Conservation (phyloP, 2,113 vertebrate genomes). For the Anser brachyrhynchus region DNA sequence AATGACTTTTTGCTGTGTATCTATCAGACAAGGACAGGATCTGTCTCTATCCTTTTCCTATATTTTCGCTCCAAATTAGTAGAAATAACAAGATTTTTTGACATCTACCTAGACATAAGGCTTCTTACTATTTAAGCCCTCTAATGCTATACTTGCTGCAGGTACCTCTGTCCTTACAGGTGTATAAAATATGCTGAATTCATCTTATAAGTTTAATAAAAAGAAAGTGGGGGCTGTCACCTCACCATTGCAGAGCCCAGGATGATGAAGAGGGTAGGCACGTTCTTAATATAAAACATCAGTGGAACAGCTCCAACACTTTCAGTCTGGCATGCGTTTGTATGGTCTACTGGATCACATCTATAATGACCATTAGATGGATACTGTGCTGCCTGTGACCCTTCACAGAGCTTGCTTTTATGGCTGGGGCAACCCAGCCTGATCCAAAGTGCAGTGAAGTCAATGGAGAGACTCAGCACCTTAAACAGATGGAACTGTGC, state of each 20-base stretch:
- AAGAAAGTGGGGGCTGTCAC: background rate
- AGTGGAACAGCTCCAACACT: background rate
- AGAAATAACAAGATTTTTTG: background rate
- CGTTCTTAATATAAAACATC: background rate
- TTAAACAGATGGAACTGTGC: background rate
- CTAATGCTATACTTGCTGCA: background rate
- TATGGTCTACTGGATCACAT: background rate
- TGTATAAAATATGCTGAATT: background rate
- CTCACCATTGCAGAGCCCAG: background rate
- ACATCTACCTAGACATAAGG: background rate
- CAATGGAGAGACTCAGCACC: constrained; percentile 16
- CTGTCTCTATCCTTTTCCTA: background rate
- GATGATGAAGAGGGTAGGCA: background rate
- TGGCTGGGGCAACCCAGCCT: background rate
- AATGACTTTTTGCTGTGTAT: background rate
- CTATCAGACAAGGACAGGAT: background rate
- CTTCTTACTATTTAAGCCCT: background rate
- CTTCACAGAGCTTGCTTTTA: background rate
- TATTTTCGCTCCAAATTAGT: background rate
- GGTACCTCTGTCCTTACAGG: background rate
- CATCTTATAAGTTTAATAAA: background rate
- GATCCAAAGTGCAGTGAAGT: background rate
- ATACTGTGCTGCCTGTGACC: background rate
- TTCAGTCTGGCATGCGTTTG: background rate
- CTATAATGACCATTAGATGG: background rate